Conservation (phyloP, 2,888 invertebrate genomes). For the Scaeva pyrastri region DNA sequence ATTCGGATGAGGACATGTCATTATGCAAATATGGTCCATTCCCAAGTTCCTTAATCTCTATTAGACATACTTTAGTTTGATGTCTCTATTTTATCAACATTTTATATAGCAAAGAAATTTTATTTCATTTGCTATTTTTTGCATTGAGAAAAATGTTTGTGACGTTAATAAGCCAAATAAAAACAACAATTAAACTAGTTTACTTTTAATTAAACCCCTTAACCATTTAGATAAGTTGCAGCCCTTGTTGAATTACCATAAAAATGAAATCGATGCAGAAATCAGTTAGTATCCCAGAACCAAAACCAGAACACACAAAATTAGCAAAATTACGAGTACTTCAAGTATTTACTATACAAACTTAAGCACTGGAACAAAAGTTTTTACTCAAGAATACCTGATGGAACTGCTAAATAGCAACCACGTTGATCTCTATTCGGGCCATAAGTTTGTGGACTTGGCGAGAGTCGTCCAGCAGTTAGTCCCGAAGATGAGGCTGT, state of each 20-base stretch:
- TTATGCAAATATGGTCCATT: too few relatives aligned
- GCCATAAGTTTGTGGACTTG: constrained; percentile 85
- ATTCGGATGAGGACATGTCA: too few relatives aligned
- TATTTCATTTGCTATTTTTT: too few relatives aligned
- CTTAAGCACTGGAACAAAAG: constrained; percentile 7
- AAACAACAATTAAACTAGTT: too few relatives aligned
- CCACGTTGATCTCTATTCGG: constrained; percentile 86
- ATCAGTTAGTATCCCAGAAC: constrained; percentile 64
- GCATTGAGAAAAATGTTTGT: too few relatives aligned
- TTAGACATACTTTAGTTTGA: too few relatives aligned
- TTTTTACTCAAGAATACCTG: constrained; percentile 81
- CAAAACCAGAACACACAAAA: constrained; percentile 36
- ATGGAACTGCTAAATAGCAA: constrained; percentile 87
- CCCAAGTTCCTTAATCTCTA: too few relatives aligned
- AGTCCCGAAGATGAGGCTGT: constrained; percentile 79
- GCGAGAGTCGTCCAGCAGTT: constrained; percentile 81
- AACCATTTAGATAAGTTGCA: neutral
- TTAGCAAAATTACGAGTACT: constrained; percentile 17
- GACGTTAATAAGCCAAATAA: neutral
- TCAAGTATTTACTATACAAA: neutral
- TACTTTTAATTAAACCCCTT: neutral
- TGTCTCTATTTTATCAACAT: neutral
- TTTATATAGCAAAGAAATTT: too few relatives aligned
- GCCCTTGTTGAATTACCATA: neutral
- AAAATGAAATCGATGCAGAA: constrained; percentile 23